phyloP scores from a whole-genome alignment of 1,140 invertebrate genomes.

The Bombus soroeensis region DNA sequence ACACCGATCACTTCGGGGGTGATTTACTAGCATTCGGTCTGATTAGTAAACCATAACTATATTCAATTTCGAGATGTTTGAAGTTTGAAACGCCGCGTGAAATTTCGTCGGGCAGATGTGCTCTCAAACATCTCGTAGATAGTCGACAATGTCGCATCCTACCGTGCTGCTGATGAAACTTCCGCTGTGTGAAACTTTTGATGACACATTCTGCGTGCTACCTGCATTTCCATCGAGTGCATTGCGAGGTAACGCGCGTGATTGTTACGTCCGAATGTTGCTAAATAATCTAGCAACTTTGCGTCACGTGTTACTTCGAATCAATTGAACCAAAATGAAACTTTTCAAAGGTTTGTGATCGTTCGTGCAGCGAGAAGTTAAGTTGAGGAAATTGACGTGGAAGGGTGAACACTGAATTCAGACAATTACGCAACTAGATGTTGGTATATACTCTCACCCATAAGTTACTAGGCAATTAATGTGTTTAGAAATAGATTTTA shows the following conservation, averaged over 20 bases:
- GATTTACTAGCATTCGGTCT: slow-evolving; percentile 16
- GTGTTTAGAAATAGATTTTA: neutral
- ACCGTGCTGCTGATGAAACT: slow-evolving; percentile 17
- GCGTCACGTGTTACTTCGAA: neutral
- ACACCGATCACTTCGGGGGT: neutral
- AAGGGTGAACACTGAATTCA: neutral
- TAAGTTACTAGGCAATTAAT: neutral
- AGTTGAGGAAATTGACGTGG: neutral
- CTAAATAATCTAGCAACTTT: neutral
- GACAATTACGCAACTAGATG: neutral
- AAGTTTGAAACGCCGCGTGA: neutral
- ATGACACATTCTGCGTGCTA: slow-evolving; percentile 38
- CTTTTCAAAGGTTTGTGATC: neutral
- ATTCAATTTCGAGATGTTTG: slow-evolving; percentile 6
- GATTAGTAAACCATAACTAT: slow-evolving; percentile 23
- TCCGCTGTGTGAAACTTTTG: slow-evolving; percentile 38
- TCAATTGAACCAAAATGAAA: neutral
- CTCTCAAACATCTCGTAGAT: neutral
- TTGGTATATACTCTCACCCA: neutral
- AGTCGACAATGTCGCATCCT: slow-evolving; percentile 1
- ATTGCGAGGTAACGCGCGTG: neutral
- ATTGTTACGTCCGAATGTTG: neutral
- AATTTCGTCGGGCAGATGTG: neutral
- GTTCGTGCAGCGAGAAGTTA: neutral
- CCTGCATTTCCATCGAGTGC: slow-evolving; percentile 13